These are phyloP conservation scores for Tiaroga cobitis DNA, from an alignment of 2,797 vertebrate species.

Conservation along the genomic window DNA sequence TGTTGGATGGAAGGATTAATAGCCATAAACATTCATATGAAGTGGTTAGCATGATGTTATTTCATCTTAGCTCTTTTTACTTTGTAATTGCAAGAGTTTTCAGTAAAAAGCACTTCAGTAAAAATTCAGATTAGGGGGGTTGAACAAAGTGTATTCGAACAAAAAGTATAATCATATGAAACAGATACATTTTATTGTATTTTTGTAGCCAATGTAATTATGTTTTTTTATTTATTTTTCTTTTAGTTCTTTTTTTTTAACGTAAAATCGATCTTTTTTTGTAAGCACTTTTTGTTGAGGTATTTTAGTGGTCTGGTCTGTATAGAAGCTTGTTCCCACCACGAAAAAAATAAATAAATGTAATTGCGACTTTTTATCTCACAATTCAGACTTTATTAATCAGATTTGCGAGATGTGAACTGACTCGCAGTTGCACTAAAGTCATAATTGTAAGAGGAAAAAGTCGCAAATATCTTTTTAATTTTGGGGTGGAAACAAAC, in stretches of 20 bases:
- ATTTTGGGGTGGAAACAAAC: neutral
- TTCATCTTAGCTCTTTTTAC: neutral
- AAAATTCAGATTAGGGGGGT: neutral
- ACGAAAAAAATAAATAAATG: too few species aligned
- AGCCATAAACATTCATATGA: conserved; percentile 14
- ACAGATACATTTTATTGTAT: neutral
- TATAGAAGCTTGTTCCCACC: too few species aligned
- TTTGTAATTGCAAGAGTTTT: neutral
- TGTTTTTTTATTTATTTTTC: neutral
- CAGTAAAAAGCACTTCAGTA: neutral
- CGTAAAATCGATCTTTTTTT: neutral
- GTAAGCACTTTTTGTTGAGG: neutral
- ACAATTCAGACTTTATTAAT: neutral
- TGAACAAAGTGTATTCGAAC: neutral
- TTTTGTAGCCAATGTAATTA: neutral
- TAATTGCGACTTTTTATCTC: neutral
- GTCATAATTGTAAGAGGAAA: neutral
- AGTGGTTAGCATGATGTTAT: neutral
- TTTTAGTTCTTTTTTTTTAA: neutral
- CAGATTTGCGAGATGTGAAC: neutral
- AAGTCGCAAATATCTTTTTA: neutral
- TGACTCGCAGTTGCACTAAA: neutral
- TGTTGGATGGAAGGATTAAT: conserved; percentile 18
- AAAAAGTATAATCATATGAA: neutral
- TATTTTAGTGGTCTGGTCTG: neutral